Evolutionary conservation across 2,888 invertebrate genomes (phyloP), one percentile per base, ranked within the genome.

Genomic region (Dicycla oo): DNA sequence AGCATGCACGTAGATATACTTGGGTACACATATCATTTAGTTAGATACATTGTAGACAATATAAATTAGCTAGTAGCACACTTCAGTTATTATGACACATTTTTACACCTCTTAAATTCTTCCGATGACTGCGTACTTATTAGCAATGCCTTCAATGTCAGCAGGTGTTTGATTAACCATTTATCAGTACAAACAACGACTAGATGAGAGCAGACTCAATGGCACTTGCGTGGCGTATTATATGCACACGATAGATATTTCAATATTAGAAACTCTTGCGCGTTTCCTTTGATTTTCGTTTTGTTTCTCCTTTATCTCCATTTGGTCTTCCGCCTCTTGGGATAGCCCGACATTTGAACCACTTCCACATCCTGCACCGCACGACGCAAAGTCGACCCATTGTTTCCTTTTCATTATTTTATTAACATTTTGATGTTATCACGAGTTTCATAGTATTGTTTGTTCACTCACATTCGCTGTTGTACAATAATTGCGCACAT

Each of bases 331-430:
- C 67, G 67, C 75, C 72, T 70, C 43, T 73, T 60, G 56, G 69
- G 69, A 64, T 60, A 66, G 64, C 69, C 69, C 78, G 61, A 69
- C 63, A 75, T 80, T 78, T 82, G 77, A 81, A 83, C 85, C 84
- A 86, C 80, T 80, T 86, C 89, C 89, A 83, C 69, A 80, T 88
- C 93, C 93, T 89, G 81, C 84, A 88, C 91, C 90, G 87, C 91
- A 91, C 93, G 94, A 88, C 94, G 90, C 90, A 86, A 95, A 95
- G 95, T 95, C 95, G 89, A 95, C 95, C 95, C 95, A 95, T 95
- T 94, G 94, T 93, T 92, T 71, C 23, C 20, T 79, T 87, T 91
- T 88, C 75, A 86, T 86, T 85, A 86, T 83, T 87, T 88, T 89
- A 88, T 87, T 88, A 89, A 87, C 85, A 83, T 85, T 88, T 86